Conservation (phyloP, 2,797 vertebrate species). For the Bovichtus variegatus region DNA sequence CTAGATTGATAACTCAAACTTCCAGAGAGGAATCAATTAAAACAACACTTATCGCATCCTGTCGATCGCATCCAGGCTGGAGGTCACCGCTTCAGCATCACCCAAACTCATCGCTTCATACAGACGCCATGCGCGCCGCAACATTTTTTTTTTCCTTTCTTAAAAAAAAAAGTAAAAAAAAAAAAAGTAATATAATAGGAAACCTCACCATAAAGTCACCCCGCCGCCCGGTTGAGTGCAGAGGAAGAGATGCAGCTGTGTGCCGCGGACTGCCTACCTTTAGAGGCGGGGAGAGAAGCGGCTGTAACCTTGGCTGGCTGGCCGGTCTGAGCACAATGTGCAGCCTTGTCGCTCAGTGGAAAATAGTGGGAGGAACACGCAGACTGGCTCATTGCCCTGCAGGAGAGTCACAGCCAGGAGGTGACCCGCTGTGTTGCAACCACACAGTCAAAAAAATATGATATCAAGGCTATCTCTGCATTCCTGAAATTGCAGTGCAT, state of each 20-base stretch:
- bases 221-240: constrained; percentile 5
- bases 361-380: constrained; percentile 74
- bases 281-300: constrained; percentile 28
- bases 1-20: constrained; percentile 8
- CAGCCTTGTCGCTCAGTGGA: constrained; percentile 70
- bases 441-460: constrained; percentile 20
- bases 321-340: constrained; percentile 68
- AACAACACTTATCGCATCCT: constrained; percentile 19
- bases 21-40: neutral
- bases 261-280: constrained; percentile 53
- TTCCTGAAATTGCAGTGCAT: neutral
- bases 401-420: constrained; percentile 65
- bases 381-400: constrained; percentile 67
- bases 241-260: constrained; percentile 36
- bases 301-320: constrained; percentile 61
- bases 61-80: constrained; percentile 44
- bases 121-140: constrained; percentile 35
- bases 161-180: no score
- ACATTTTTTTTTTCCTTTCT: neutral
- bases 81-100: constrained; percentile 69
- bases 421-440: constrained; percentile 70
- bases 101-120: neutral
- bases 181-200: neutral
- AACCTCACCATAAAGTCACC: constrained; percentile 37
- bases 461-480: constrained; percentile 6